Percentiles rank a stretch among this genome's conserved stretches.
phyloP scores from a whole-genome alignment of 2,113 vertebrate species.

The Seriola dumerili region DNA sequence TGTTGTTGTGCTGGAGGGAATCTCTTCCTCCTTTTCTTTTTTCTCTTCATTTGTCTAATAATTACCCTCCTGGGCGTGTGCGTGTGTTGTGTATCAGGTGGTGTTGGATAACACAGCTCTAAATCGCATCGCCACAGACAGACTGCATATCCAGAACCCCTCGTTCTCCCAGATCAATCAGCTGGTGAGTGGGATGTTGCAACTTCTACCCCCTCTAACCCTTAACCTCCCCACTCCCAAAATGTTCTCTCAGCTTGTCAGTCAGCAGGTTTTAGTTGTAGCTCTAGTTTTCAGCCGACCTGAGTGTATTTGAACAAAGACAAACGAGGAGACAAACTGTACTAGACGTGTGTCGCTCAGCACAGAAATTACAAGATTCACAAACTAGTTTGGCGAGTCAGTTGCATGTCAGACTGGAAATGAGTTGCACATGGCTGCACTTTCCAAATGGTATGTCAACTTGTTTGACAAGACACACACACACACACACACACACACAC shows the following conservation, averaged over 20 bases:
- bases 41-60: constrained; percentile 25
- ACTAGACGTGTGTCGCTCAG: rapidly evolving
- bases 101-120: constrained; percentile 97
- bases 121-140: constrained; percentile 96
- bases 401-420: constrained; percentile 50
- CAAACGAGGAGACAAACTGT: background rate
- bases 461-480: background rate
- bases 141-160: constrained; percentile 96
- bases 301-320: constrained; percentile 5
- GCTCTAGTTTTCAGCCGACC: background rate
- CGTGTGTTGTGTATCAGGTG: constrained; percentile 84
- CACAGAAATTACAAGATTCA: constrained; percentile 33
- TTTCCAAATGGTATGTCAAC: constrained; percentile 5
- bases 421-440: constrained; percentile 18
- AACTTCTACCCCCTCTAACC: background rate
- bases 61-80: constrained; percentile 10
- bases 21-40: constrained; percentile 21
- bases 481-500: too few relatives aligned
- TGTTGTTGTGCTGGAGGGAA: constrained; percentile 6
- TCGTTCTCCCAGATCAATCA: constrained; percentile 99
- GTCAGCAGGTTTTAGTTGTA: constrained; percentile 6
- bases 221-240: too few relatives aligned
- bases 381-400: constrained; percentile 66
- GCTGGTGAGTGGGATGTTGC: constrained; percentile 87
- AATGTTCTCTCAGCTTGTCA: constrained; percentile 1